Evolutionary conservation across 2,888 invertebrate genomes (phyloP).

Genomic region (Chelonus formosanus): DNA sequence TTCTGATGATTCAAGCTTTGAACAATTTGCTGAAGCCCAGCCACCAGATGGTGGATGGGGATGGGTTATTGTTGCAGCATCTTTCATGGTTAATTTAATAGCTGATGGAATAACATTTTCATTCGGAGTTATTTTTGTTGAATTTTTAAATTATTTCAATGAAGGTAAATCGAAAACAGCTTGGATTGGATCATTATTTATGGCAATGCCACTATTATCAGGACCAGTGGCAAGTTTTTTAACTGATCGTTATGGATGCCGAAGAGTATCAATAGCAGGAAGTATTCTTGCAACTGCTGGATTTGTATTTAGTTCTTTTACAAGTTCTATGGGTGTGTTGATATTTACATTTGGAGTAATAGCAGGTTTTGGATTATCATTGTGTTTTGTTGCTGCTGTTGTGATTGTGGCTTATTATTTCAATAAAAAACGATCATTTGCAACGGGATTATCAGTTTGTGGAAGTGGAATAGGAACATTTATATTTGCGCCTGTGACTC

Average conservation of each 20-base stretch:
- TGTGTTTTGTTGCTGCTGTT: conserved; percentile 90
- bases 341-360: conserved; percentile 85
- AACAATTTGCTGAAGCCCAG: conserved; percentile 73
- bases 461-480: conserved; percentile 91
- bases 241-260: conserved; percentile 84
- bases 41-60: conserved; percentile 93
- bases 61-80: conserved; percentile 90
- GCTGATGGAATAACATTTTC: conserved; percentile 93
- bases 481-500: conserved; percentile 83
- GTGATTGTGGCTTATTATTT: conserved; percentile 92
- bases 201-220: conserved; percentile 88
- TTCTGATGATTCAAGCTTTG: conserved; percentile 71
- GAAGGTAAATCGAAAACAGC: conserved; percentile 88
- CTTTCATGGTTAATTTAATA: conserved; percentile 89
- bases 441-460: conserved; percentile 86
- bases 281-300: conserved; percentile 79
- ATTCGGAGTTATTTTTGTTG: conserved; percentile 88
- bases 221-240: conserved; percentile 87
- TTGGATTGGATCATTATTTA: conserved; percentile 89
- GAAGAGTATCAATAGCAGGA: conserved; percentile 80
- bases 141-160: conserved; percentile 85
- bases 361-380: conserved; percentile 84
- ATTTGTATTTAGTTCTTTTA: conserved; percentile 80
- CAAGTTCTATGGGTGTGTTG: conserved; percentile 79
- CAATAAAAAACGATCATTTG: conserved; percentile 83